Evolutionary conservation across 1,140 invertebrate species (phyloP).

Genomic region (Drosophila mayri): DNA sequence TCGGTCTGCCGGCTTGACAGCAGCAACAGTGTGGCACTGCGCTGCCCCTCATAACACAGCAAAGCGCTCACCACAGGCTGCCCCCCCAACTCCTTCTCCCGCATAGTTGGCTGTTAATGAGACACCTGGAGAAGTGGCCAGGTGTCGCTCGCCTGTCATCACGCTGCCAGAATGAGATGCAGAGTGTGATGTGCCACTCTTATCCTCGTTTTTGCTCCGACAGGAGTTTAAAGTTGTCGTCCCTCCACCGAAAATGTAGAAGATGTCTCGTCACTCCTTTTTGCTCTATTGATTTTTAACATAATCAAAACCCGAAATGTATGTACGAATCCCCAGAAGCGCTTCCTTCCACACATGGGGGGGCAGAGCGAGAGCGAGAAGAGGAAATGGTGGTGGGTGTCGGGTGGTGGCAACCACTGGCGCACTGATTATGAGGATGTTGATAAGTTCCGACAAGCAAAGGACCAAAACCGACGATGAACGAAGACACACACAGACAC

Average conservation of each 20-base stretch:
- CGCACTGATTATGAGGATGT: constrained; percentile 81
- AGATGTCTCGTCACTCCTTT: constrained; percentile 73
- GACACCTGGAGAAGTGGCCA: constrained; percentile 44
- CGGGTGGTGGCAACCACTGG: constrained; percentile 56
- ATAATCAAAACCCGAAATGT: constrained; percentile 83
- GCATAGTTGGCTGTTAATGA: constrained; percentile 65
- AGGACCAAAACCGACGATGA: constrained; percentile 58
- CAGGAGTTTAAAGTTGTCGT: constrained; percentile 43
- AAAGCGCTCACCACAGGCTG: neutral
- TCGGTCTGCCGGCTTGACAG: constrained; percentile 42
- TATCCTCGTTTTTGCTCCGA: neutral
- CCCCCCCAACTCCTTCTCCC: constrained; percentile 1
- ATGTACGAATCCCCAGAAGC: constrained; percentile 63
- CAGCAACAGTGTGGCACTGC: constrained; percentile 46
- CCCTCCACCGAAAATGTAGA: constrained; percentile 9
- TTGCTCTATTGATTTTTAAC: constrained; percentile 85
- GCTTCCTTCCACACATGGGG: constrained; percentile 67
- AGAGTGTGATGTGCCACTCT: constrained; percentile 37
- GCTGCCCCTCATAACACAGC: constrained; percentile 1
- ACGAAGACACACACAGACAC: constrained; percentile 49
- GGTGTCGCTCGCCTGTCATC: constrained; percentile 67
- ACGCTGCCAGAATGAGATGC: constrained; percentile 43
- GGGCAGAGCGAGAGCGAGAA: constrained; percentile 32
- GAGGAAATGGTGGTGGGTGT: constrained; percentile 14
- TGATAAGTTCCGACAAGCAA: constrained; percentile 74